phyloP scores from a whole-genome alignment of 2,888 invertebrate species.

The Spodoptera exigua region DNA sequence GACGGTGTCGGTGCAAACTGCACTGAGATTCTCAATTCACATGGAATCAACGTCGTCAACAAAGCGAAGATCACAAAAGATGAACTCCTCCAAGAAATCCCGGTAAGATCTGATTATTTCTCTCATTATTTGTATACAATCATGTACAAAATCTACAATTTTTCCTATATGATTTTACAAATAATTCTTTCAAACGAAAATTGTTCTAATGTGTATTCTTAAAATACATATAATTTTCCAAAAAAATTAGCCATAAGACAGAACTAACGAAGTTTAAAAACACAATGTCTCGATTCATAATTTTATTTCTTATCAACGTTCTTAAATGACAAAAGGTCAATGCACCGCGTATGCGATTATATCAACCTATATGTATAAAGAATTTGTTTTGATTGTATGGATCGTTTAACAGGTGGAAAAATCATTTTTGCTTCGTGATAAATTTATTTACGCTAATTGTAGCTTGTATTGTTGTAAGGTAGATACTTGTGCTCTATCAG shows the following conservation, averaged over 20 bases:
- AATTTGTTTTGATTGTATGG: neutral
- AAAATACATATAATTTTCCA: too few relatives aligned
- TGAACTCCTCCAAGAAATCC: slow-evolving; percentile 94
- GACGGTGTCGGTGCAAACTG: slow-evolving; percentile 97
- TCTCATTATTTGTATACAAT: too few relatives aligned
- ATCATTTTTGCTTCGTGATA: neutral
- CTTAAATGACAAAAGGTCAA: slow-evolving; percentile 48
- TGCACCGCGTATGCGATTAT: slow-evolving; percentile 40
- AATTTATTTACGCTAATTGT: neutral
- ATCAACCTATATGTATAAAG: neutral
- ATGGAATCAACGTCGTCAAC: slow-evolving; percentile 94
- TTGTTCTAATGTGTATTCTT: too few relatives aligned
- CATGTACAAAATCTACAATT: too few relatives aligned
- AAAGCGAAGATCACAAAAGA: slow-evolving; percentile 94
- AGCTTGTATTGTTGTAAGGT: too few relatives aligned
- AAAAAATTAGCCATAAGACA: too few relatives aligned
- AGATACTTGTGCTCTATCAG: too few relatives aligned
- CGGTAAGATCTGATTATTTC: slow-evolving; percentile 78
- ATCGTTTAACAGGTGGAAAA: neutral
- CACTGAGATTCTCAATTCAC: slow-evolving; percentile 92
- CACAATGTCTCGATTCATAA: neutral
- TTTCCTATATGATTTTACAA: too few relatives aligned
- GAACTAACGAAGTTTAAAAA: too few relatives aligned
- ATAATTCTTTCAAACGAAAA: too few relatives aligned
- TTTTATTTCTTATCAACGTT: slow-evolving; percentile 24